Base-by-base conservation (phyloP, 2,797 vertebrate genomes). In the Esox masquinongy region DNA sequence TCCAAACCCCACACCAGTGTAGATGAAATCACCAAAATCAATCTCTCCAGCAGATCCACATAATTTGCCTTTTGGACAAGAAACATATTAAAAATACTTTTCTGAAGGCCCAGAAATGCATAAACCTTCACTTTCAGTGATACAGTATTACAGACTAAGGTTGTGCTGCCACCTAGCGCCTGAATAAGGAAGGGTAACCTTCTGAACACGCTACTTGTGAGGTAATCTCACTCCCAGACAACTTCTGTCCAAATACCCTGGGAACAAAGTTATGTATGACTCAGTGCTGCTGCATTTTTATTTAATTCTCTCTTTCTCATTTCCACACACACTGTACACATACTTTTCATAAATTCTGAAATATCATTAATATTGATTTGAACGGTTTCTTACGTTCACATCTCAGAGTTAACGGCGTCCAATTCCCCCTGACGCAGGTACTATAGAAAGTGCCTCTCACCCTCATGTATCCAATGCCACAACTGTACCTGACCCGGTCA, bases 1-100 rank as follows among this genome's bases (percentile, higher is more conserved):
- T 9, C 79, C 79, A 77, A 75, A 81, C 63, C 22, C 14, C 3
- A 29, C 31, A 6, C 76, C 79, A 1, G 66, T 3, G 11, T 81
- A 81, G 19, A 68, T 11, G 19, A 72, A 81, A n/a, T 8, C 63
- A 15, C 79, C 79, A 15, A 77, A 24, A 12, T 70, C 17, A 2
- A 81, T 74, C 61, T 81, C 73, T 64, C 75, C 75, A 26, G 73
- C 75, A 68, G 76, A 77, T 19, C 79, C 79, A 64, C 79, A 81
- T 11, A 39, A 43, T 59, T 77, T 81, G 1, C 59, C 64, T 67
- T n/a, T 67, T 36, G 31, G 31, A 67, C 26, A 34, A 36, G 31
- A 67, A 31, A 67, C 31, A 3, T 31, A 66, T 17, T 34, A 31
- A 31, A 31, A 36, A 1, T 1, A 1, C 3, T 34, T 31, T 6